Percentiles rank a stretch among this genome's conserved stretches.
Conservation (phyloP, 2,888 invertebrate species). For the Brachypterus glaber region DNA sequence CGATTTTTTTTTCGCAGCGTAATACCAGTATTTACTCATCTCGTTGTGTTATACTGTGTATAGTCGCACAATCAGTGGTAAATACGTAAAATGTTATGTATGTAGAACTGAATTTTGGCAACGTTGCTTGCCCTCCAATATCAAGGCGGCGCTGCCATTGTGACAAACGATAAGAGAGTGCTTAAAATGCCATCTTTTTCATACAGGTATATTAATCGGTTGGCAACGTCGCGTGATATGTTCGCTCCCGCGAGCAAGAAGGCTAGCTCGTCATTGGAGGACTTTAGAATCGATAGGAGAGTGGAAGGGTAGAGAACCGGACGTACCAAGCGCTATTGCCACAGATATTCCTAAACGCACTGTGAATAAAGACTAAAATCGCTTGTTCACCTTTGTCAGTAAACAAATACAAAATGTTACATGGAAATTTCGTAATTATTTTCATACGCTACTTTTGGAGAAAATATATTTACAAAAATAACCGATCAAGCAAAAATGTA, state of each 20-base stretch:
- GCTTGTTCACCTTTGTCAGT: slow-evolving; percentile 41
- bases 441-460: too few species aligned
- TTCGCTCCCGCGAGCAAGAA: slow-evolving; percentile 43
- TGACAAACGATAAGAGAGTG: slow-evolving; percentile 3
- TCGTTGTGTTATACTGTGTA: slow-evolving; percentile 14
- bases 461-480: too few species aligned
- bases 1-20: slow-evolving; percentile 15
- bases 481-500: too few species aligned
- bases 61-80: too few species aligned
- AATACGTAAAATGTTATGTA: too few species aligned
- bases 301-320: slow-evolving; percentile 47
- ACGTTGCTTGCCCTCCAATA: slow-evolving; percentile 31
- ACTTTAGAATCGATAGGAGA: slow-evolving; percentile 55
- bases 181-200: slow-evolving; percentile 15
- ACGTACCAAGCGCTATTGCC: slow-evolving; percentile 45
- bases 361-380: slow-evolving; percentile 38
- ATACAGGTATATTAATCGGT: too few species aligned
- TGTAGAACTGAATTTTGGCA: too few species aligned
- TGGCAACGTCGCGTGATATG: slow-evolving; percentile 45
- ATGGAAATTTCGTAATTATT: slow-evolving; percentile 16
- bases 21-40: slow-evolving; percentile 28
- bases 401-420: slow-evolving; percentile 47
- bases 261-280: slow-evolving; percentile 51
- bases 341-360: slow-evolving; percentile 43
- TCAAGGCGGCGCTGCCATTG: slow-evolving; percentile 22